Percentiles rank a stretch among this genome's conserved stretches.
phyloP scores from a whole-genome alignment of 2,888 invertebrate genomes.

The Magallana nippona region DNA sequence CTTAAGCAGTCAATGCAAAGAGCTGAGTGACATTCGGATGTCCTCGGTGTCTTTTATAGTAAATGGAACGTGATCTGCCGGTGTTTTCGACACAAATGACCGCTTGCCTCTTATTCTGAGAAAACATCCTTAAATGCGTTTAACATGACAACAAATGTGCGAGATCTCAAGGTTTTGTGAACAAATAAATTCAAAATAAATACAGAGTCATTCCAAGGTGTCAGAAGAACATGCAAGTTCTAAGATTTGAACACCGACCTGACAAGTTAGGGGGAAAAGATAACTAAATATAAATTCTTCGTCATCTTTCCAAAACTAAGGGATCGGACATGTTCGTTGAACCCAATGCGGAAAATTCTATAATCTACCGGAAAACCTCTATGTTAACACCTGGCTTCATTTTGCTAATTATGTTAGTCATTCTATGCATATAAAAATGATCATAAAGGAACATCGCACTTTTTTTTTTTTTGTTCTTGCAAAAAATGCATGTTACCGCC shows the following conservation, averaged over 20 bases:
- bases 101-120: not conserved
- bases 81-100: not conserved
- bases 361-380: too few relatives aligned
- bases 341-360: too few relatives aligned
- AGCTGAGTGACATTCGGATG: not conserved
- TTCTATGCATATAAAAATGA: too few relatives aligned
- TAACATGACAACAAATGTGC: not conserved
- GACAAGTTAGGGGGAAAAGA: not conserved
- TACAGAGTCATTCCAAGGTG: not conserved
- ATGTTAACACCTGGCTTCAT: too few relatives aligned
- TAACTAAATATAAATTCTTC: not conserved
- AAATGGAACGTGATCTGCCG: not conserved
- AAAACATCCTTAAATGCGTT: not conserved
- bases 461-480: too few relatives aligned
- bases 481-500: too few relatives aligned
- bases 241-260: not conserved
- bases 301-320: too few relatives aligned
- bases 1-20: not conserved
- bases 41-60: conserved; percentile 14
- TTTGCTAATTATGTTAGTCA: too few relatives aligned
- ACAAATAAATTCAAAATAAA: conserved; percentile 7
- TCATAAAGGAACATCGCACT: too few relatives aligned
- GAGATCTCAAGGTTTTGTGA: not conserved
- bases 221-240: not conserved
- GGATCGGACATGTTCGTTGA: too few relatives aligned